phyloP scores from a whole-genome alignment of 2,797 vertebrate species.

The Enteromius treurensis region DNA sequence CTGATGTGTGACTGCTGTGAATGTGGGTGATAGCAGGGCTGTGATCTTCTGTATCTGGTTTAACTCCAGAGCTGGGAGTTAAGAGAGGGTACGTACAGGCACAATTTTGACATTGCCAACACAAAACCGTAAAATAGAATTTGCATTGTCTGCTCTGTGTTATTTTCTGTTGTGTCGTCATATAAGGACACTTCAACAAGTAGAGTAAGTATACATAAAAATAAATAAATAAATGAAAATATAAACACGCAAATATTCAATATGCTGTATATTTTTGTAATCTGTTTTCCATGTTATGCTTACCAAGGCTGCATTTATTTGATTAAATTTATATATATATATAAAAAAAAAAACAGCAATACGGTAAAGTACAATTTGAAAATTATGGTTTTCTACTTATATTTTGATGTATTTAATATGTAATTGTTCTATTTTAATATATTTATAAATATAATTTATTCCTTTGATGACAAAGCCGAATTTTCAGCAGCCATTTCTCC shows the following conservation, averaged over 20 bases:
- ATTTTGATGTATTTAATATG: background rate
- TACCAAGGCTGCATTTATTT: background rate
- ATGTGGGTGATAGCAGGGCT: conserved; percentile 10
- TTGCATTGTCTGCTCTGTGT: background rate
- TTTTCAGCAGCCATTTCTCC: background rate
- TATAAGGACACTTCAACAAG: background rate
- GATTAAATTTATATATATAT: background rate
- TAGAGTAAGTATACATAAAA: background rate
- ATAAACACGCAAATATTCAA: background rate
- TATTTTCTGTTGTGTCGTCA: background rate
- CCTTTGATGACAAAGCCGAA: background rate
- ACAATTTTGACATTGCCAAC: conserved; percentile 7
- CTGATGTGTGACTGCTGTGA: conserved; percentile 34
- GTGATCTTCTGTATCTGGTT: conserved; percentile 20
- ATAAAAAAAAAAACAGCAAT: background rate
- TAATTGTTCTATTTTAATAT: background rate
- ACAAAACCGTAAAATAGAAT: conserved; percentile 34
- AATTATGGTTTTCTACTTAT: too few species aligned
- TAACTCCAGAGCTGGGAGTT: conserved; percentile 29
- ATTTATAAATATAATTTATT: background rate
- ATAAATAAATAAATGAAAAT: background rate
- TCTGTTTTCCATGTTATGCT: background rate
- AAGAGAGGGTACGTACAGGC: conserved; percentile 8
- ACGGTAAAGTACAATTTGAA: background rate
- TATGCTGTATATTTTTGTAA: too few species aligned